Evolutionary conservation across 2,113 vertebrate genomes (phyloP), one percentile per base, ranked within the genome.

Genomic region (Cynoglossus semilaevis): DNA sequence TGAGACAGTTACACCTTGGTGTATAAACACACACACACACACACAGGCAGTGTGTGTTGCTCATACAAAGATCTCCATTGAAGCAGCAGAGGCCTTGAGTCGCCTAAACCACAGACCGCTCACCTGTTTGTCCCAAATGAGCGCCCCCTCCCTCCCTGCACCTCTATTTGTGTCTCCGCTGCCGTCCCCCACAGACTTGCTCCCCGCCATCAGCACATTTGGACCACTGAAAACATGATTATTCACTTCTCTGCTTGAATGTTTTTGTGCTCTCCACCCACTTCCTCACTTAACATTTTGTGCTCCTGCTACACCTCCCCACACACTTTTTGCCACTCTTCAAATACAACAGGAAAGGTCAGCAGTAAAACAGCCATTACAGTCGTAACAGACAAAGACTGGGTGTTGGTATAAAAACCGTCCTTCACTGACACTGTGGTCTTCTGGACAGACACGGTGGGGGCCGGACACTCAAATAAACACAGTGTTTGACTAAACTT

Each of bases 31-130:
- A 37, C 36, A 38, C 37, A 38, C n/a, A 9, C 8, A 12, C 9
- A 50, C 48, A 63, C 50, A 77, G 74, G 78, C 37, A 4, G 22
- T 29, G 22, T 29, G 6, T 29, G 22, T 29, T 29, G 3, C 22
- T 68, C 59, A 60, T 57, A 86, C 81, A 86, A 86, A 79, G 77
- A 62, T 56, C 38, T 37, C 70, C 73, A 74, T 84, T 86, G 72
- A 84, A 60, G 61, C 56, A 42, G 43, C 5, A 16, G 18, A 56
- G 66, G 72, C 67, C 55, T 40, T n/a, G n/a, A 67, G 71, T 65
- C 58, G 68, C 47, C 54, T 58, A 58, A 46, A 38, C 62, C 18
- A 41, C 59, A 69, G 64, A 36, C 55, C 56, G 46, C 62, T 76
- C 77, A 81, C 80, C 80, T 81, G 76, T 56, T 61, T 43, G 19